phyloP scores from a whole-genome alignment of 2,888 invertebrate genomes.

The Drosophila cyrtoloma region DNA sequence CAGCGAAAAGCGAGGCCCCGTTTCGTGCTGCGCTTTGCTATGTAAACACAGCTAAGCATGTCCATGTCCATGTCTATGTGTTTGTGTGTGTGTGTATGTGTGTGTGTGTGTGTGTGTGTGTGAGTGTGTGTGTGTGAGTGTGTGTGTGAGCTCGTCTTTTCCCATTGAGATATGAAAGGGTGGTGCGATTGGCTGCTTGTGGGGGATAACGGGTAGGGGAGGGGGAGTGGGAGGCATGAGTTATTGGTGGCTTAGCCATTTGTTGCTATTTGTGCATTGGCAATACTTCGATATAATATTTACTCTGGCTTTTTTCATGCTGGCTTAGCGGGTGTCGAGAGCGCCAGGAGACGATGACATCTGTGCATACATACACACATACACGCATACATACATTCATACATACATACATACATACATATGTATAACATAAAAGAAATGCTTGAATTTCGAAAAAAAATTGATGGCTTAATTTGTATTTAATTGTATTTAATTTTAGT shows the following conservation, averaged over 20 bases:
- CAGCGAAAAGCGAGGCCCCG: conserved; percentile 65
- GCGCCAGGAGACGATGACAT: conserved; percentile 2
- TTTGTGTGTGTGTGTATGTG: conserved; percentile 6
- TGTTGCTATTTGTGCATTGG: conserved; percentile 46
- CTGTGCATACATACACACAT: conserved; percentile 16
- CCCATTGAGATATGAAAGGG: conserved; percentile 29
- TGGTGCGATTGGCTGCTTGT: conserved; percentile 2
- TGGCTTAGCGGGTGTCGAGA: not conserved
- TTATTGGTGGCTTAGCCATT: conserved; percentile 38
- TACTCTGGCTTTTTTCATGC: not conserved
- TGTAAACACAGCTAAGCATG: conserved; percentile 69
- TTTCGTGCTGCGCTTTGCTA: conserved; percentile 73
- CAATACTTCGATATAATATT: conserved; percentile 32
- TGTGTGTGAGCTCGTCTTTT: conserved; percentile 20
- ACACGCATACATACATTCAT: conserved; percentile 5
- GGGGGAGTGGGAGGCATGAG: conserved; percentile 4
- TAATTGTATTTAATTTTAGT: not conserved
- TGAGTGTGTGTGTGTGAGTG: conserved; percentile 8
- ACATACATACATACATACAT: conserved; percentile 1
- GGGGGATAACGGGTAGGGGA: not conserved
- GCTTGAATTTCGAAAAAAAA: not conserved
- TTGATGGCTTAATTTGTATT: no score
- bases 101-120: conserved; percentile 8
- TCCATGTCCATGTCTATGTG: conserved; percentile 21
- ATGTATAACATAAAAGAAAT: not conserved